These are phyloP conservation scores for Clamator glandarius DNA, from an alignment of 2,797 vertebrate genomes.

Conservation along the genomic window DNA sequence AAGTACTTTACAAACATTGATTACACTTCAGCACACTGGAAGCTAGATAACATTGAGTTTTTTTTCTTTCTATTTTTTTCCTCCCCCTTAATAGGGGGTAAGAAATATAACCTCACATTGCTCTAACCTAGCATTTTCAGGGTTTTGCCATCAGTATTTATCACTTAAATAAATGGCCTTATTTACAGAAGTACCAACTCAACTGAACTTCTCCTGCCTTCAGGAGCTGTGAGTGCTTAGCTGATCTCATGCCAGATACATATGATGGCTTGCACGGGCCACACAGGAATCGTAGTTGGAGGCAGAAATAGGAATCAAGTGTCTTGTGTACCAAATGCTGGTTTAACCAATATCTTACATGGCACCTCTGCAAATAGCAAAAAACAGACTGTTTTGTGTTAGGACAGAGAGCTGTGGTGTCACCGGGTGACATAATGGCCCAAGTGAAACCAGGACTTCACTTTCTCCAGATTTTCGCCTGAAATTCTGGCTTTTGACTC, in stretches of 20 bases:
- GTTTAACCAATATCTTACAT: not conserved
- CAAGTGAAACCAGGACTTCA: not conserved
- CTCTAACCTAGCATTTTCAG: constrained; percentile 2
- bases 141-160: not conserved
- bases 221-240: not conserved
- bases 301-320: not conserved
- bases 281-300: not conserved
- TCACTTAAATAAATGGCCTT: not conserved
- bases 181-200: not conserved
- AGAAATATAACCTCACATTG: not conserved
- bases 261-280: not conserved
- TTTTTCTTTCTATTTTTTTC: not conserved
- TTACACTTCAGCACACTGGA: constrained; percentile 22
- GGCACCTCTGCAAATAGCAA: not conserved
- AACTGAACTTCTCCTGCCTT: not conserved
- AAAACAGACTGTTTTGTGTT: not conserved
- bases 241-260: not conserved
- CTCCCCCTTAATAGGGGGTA: not conserved
- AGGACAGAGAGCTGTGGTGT: not conserved
- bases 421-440: not conserved
- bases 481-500: not conserved
- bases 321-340: not conserved
- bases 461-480: not conserved
- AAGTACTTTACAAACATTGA: constrained; percentile 40
- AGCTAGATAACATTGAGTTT: not conserved